Conservation (phyloP, 2,113 vertebrate genomes). For the Syngnathus scovelli region DNA sequence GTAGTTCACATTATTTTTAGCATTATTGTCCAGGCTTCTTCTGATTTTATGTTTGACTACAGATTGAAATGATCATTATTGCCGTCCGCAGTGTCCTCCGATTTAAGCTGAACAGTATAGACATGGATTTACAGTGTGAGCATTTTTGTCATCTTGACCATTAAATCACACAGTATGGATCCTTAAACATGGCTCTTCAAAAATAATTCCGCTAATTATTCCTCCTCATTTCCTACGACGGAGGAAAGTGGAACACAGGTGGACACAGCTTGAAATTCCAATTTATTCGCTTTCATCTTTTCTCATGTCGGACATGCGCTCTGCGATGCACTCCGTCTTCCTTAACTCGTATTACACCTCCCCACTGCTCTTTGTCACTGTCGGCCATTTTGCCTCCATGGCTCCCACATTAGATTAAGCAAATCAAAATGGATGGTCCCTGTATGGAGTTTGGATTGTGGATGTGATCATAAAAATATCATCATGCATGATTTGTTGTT, state of each 20-base stretch:
- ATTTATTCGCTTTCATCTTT: conserved; percentile 33
- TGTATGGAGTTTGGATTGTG: conserved; percentile 47
- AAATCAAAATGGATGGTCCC: conserved; percentile 67
- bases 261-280: conserved; percentile 48
- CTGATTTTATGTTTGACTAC: not conserved
- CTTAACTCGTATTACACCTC: conserved; percentile 44
- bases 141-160: not conserved
- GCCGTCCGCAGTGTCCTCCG: not conserved
- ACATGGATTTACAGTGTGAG: not conserved
- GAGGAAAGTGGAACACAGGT: conserved; percentile 39
- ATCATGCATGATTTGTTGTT: conserved; percentile 40
- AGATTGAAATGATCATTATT: not conserved
- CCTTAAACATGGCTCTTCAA: too few species aligned
- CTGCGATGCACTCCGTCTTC: conserved; percentile 47
- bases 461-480: conserved; percentile 52
- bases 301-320: conserved; percentile 36
- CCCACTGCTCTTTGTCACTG: conserved; percentile 61
- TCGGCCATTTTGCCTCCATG: conserved; percentile 63
- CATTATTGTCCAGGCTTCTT: not conserved
- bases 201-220: not conserved
- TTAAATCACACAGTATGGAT: not conserved
- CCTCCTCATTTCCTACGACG: not conserved
- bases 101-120: not conserved
- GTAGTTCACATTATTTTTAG: not conserved
- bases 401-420: conserved; percentile 63